These are phyloP conservation scores for Solenopsis invicta DNA, from an alignment of 1,140 invertebrate genomes.

Conservation along the genomic window DNA sequence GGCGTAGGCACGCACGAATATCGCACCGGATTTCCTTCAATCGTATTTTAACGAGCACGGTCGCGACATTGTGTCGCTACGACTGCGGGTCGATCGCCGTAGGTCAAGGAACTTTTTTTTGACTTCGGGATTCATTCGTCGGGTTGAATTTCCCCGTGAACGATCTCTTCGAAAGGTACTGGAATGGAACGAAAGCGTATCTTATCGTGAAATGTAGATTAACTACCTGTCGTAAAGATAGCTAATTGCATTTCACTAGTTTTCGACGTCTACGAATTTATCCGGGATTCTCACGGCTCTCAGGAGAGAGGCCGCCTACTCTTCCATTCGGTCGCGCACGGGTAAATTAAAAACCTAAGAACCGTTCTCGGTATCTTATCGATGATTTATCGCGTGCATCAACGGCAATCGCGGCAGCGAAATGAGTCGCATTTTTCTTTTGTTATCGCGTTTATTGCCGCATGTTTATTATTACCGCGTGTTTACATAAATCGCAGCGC, in stretches of 20 bases:
- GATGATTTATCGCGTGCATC: constrained; percentile 36
- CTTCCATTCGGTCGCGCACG: not conserved
- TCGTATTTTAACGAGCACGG: constrained; percentile 61
- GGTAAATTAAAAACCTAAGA: not conserved
- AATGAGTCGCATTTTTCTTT: constrained; percentile 34
- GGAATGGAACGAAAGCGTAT: not conserved
- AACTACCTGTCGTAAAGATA: not conserved
- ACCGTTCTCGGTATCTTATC: not conserved
- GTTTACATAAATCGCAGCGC: constrained; percentile 47
- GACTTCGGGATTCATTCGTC: constrained; percentile 25
- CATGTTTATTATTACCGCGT: constrained; percentile 35
- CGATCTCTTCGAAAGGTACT: not conserved
- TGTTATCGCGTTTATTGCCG: constrained; percentile 27
- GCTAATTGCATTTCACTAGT: not conserved
- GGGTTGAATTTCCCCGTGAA: not conserved
- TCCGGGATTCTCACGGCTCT: not conserved
- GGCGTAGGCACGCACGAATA: constrained; percentile 8
- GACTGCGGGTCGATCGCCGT: constrained; percentile 59
- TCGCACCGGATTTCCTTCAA: constrained; percentile 70
- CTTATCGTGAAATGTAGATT: not conserved
- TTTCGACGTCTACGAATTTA: not conserved
- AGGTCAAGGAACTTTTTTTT: constrained; percentile 66
- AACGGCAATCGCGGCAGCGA: not conserved
- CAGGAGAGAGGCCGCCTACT: no score
- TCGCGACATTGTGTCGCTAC: constrained; percentile 5